phyloP scores from a whole-genome alignment of 2,888 invertebrate species.

The Acleris literana region DNA sequence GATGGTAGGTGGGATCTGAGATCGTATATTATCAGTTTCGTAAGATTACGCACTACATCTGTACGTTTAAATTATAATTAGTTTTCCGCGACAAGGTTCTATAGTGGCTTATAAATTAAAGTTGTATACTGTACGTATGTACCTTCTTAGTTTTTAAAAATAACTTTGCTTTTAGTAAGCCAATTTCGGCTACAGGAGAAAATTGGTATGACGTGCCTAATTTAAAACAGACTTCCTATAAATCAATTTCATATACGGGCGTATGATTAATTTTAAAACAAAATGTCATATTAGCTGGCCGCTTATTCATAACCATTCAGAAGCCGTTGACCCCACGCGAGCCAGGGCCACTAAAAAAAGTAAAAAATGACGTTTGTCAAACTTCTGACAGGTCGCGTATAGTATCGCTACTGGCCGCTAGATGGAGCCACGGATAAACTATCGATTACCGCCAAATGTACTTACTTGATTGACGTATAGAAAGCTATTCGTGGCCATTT shows the following conservation, averaged over 20 bases:
- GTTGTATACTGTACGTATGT: no score
- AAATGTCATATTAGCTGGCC: slow-evolving; percentile 31
- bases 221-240: slow-evolving; percentile 1
- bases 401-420: slow-evolving; percentile 66
- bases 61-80: no score
- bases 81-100: no score
- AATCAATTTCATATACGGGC: slow-evolving; percentile 8
- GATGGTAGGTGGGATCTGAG: no score
- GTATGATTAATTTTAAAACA: slow-evolving; percentile 28
- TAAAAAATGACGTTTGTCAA: slow-evolving; percentile 44
- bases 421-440: slow-evolving; percentile 68
- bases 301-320: slow-evolving; percentile 26
- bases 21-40: no score
- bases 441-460: slow-evolving; percentile 66
- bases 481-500: slow-evolving; percentile 52
- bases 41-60: no score
- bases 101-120: no score
- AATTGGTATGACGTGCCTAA: background rate
- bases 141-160: no score
- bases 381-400: slow-evolving; percentile 47
- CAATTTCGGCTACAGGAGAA: background rate
- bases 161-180: no score
- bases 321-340: slow-evolving; percentile 35
- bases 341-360: slow-evolving; percentile 25
- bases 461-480: slow-evolving; percentile 66